Evolutionary conservation across 1,140 invertebrate genomes (phyloP).

Genomic region (Dendroctonus valens): DNA sequence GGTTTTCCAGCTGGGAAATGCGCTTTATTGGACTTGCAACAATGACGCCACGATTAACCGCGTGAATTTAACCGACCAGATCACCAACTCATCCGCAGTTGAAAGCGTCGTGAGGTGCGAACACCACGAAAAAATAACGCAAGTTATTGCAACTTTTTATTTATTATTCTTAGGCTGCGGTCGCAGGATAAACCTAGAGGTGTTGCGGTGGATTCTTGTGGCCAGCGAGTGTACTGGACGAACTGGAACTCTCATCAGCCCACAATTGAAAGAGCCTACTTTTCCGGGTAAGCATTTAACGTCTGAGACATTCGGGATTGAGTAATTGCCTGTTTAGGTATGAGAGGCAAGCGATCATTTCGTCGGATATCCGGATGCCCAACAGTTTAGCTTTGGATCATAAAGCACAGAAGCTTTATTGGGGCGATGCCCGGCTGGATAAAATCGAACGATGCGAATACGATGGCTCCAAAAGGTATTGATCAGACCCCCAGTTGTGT

Average conservation of each 20-base stretch:
- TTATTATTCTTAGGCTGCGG: constrained; percentile 59
- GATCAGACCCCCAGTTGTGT: neutral
- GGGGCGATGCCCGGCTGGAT: constrained; percentile 73
- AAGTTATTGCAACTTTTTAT: no score
- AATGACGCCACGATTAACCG: constrained; percentile 73
- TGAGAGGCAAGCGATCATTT: constrained; percentile 66
- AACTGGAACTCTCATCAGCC: constrained; percentile 78
- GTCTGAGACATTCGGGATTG: neutral
- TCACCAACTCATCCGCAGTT: constrained; percentile 51
- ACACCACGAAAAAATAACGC: neutral
- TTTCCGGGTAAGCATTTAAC: constrained; percentile 54
- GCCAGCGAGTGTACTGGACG: constrained; percentile 72
- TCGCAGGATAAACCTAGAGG: constrained; percentile 76
- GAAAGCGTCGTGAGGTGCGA: constrained; percentile 61
- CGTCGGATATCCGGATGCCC: constrained; percentile 77
- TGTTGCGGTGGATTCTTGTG: constrained; percentile 79
- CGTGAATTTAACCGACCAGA: constrained; percentile 53
- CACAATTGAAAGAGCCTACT: constrained; percentile 69
- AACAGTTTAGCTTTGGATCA: constrained; percentile 78
- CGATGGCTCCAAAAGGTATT: constrained; percentile 62
- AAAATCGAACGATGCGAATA: constrained; percentile 74
- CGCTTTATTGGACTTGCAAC: constrained; percentile 85
- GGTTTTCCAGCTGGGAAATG: constrained; percentile 52
- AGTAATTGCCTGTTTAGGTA: constrained; percentile 30
- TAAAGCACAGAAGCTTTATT: constrained; percentile 72